Evolutionary conservation across 35 echinoderm and acorn worm species (phyloP), one percentile per base, ranked within the genome.

Genomic region (Ophiothrix spiculata): DNA sequence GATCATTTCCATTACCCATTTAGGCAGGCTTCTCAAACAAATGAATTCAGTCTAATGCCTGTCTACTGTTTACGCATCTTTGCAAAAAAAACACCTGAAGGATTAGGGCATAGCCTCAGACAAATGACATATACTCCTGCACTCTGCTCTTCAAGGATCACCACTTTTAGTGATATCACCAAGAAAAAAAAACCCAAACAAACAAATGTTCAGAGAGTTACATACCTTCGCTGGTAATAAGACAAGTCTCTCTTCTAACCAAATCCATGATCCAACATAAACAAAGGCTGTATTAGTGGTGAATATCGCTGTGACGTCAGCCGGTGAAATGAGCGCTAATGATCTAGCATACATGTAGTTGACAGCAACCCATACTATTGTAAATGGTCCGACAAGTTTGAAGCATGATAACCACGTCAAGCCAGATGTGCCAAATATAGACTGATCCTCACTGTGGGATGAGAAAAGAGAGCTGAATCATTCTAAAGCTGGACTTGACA

Each of bases 231-330:
- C 84, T 34, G 94, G 94, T 56, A 98, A 41, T 29, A 91, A 86
- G 32, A 86, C 74, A 1, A 94, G 40, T 56, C 77, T 86, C 77
- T 98, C 95, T 1, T 90, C 40, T 25, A 98, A 83, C 56, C 90
- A 89, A 2, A 94, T 85, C 95, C 95, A 98, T 23, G 95, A 98
- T 21, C 88, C 83, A 25, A 94, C 46, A 77, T 98, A 98, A 32
- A 98, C 89, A 39, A 98, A 91, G n/a, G 92, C 95, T 25, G 95
- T 98, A 40, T 98, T 98, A 33, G 95, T 91, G 31, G 86, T 80
- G 49, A 98, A 98, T 8, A 98, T 36, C 0, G 92, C 89, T 0
- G 89, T 91, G 39, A 94, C 95, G 34, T 91, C 92, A 10, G 95
- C 90, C 1, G 89, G 88, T 29, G 54, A 33, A 37, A 87, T 94